phyloP scores from a whole-genome alignment of 2,797 vertebrate genomes.

The Artibeus jamaicensis region DNA sequence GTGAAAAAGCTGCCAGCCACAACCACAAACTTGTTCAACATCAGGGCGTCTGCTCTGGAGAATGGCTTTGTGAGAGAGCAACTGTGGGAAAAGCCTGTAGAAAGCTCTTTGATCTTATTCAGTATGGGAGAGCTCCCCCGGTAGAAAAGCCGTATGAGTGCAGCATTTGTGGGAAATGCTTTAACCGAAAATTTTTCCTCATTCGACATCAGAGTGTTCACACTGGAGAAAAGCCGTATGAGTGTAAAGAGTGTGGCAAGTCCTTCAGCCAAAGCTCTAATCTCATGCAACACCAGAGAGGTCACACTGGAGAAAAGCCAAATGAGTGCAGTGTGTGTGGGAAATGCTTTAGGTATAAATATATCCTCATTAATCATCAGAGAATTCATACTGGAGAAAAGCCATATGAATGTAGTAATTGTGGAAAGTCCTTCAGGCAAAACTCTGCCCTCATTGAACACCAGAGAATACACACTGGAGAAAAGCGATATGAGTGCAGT shows the following conservation, averaged over 20 bases:
- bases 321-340: not conserved
- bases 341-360: not conserved
- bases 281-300: not conserved
- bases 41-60: not conserved
- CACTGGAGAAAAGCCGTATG: not conserved
- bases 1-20: not conserved
- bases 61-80: not conserved
- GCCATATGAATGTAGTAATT: not conserved
- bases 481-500: not conserved
- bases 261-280: not conserved
- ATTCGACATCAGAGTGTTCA: not conserved
- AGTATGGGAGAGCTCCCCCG: not conserved
- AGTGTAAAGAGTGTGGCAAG: not conserved
- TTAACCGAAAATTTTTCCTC: not conserved
- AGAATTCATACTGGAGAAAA: not conserved
- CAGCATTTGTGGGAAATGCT: conserved; percentile 50
- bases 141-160: conserved; percentile 57
- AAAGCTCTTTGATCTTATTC: not conserved
- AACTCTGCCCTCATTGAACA: not conserved
- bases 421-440: not conserved
- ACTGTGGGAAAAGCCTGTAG: not conserved
- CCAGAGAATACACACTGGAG: not conserved
- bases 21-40: not conserved
- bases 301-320: not conserved
- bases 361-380: not conserved